phyloP scores from a whole-genome alignment of 1,140 invertebrate genomes.

The Sipha flava region DNA sequence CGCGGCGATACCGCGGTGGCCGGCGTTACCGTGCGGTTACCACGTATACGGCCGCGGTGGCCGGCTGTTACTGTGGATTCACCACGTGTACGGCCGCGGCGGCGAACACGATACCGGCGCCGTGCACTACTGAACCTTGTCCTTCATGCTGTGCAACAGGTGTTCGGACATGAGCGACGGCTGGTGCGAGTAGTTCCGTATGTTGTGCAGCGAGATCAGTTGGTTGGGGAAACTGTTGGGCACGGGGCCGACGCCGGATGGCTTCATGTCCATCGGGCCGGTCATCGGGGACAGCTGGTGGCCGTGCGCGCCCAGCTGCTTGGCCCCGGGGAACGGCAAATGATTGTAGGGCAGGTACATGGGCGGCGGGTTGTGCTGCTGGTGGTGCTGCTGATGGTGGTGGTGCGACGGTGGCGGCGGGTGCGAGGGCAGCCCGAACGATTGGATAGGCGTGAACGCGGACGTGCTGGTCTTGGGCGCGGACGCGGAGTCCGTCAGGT shows the following conservation, averaged over 20 bases:
- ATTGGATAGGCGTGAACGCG: slow-evolving; percentile 82
- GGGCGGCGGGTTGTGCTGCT: slow-evolving; percentile 53
- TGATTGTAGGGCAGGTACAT: slow-evolving; percentile 87
- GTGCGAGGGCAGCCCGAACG: slow-evolving; percentile 60
- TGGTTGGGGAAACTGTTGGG: slow-evolving; percentile 83
- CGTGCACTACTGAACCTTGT: slow-evolving; percentile 21
- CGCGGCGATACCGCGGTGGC: no score
- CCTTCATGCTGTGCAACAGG: slow-evolving; percentile 39
- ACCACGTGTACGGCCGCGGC: no score
- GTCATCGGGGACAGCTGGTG: slow-evolving; percentile 44
- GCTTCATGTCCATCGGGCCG: slow-evolving; percentile 43
- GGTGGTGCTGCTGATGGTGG: slow-evolving; percentile 52
- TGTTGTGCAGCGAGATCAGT: slow-evolving; percentile 90
- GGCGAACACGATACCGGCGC: no score
- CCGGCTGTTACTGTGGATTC: no score
- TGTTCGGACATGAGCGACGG: slow-evolving; percentile 44
- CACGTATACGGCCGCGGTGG: no score
- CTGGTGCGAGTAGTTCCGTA: slow-evolving; percentile 91
- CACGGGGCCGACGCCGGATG: slow-evolving; percentile 47
- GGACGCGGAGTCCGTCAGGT: slow-evolving; percentile 41
- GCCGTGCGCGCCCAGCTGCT: slow-evolving; percentile 29
- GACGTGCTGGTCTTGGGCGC: slow-evolving; percentile 58
- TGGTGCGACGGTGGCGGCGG: slow-evolving; percentile 42
- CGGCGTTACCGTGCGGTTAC: no score
- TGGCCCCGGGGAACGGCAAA: slow-evolving; percentile 47